phyloP scores from a whole-genome alignment of 2,113 vertebrate species.

The Tupaia chinensis region DNA sequence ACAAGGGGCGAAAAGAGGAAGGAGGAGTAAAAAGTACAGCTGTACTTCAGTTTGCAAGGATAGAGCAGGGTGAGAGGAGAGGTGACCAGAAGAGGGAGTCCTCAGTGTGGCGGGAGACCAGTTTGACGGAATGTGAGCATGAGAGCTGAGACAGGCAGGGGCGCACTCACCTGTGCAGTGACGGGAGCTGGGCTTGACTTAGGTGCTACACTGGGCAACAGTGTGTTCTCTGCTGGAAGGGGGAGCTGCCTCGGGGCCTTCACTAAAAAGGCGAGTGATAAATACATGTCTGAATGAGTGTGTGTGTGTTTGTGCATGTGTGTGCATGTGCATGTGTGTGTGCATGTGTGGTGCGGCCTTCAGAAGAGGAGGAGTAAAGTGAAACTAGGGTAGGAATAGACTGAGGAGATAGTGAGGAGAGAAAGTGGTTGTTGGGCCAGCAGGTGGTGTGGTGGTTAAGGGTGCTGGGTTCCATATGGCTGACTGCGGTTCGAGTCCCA shows the following conservation, averaged over 20 bases:
- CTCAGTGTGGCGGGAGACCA: background rate
- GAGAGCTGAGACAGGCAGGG: background rate
- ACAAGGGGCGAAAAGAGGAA: background rate
- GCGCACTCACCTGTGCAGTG: too few species aligned
- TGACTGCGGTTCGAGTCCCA: too few species aligned
- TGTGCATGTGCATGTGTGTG: too few species aligned
- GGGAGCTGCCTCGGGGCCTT: background rate
- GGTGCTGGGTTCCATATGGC: too few species aligned
- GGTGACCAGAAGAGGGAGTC: background rate
- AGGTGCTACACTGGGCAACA: too few species aligned
- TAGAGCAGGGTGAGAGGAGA: background rate
- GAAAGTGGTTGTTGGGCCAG: too few species aligned
- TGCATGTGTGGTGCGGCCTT: too few species aligned
- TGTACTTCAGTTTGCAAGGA: background rate
- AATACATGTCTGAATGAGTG: background rate
- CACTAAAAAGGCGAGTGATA: background rate
- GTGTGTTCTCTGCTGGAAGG: background rate
- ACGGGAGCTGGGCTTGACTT: background rate
- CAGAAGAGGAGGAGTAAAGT: background rate
- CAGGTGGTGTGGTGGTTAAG: too few species aligned
- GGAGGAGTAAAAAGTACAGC: background rate
- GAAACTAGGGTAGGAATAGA: background rate
- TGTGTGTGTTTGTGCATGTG: too few species aligned
- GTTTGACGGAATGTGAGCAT: rapidly evolving
- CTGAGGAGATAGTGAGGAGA: background rate